Evolutionary conservation across 2,888 invertebrate genomes (phyloP).

Genomic region (Masnerella sp.): DNA sequence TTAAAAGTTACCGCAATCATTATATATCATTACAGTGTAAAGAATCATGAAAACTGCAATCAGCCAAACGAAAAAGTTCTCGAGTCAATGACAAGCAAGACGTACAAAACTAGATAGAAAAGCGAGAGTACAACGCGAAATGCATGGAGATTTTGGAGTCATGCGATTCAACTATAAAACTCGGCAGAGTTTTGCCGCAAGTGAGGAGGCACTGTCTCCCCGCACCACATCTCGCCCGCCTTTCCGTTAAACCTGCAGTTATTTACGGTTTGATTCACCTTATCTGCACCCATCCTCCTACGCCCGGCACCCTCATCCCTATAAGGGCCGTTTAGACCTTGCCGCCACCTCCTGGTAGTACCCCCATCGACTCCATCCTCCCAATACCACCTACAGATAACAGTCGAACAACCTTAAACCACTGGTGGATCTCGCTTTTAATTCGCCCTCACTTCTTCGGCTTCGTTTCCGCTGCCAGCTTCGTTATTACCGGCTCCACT

Average conservation of each 20-base stretch:
- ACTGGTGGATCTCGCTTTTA: constrained; percentile 65
- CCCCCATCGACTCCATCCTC: constrained; percentile 60
- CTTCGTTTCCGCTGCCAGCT: constrained; percentile 65
- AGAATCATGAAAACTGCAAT: too few relatives aligned
- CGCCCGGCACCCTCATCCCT: constrained; percentile 62
- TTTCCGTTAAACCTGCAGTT: constrained; percentile 76
- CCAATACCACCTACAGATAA: constrained; percentile 70
- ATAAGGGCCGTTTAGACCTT: constrained; percentile 58
- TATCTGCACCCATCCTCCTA: constrained; percentile 71
- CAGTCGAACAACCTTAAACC: constrained; percentile 66
- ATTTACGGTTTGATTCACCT: constrained; percentile 78
- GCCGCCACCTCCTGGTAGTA: constrained; percentile 54
- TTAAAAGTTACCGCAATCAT: too few relatives aligned
- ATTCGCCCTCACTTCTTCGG: constrained; percentile 66
- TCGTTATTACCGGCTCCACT: constrained; percentile 64
- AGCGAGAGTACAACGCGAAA: constrained; percentile 65
- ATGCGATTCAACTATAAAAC: constrained; percentile 78
- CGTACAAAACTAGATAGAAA: constrained; percentile 59
- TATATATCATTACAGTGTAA: too few relatives aligned
- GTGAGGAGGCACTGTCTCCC: constrained; percentile 71
- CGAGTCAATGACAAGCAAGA: constrained; percentile 56
- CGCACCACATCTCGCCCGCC: constrained; percentile 65
- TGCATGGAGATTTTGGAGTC: constrained; percentile 76
- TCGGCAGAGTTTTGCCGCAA: constrained; percentile 77
- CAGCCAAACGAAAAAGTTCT: constrained; percentile 41